Base-by-base conservation (phyloP, 2,113 vertebrate species). In the Cacatua alba region DNA sequence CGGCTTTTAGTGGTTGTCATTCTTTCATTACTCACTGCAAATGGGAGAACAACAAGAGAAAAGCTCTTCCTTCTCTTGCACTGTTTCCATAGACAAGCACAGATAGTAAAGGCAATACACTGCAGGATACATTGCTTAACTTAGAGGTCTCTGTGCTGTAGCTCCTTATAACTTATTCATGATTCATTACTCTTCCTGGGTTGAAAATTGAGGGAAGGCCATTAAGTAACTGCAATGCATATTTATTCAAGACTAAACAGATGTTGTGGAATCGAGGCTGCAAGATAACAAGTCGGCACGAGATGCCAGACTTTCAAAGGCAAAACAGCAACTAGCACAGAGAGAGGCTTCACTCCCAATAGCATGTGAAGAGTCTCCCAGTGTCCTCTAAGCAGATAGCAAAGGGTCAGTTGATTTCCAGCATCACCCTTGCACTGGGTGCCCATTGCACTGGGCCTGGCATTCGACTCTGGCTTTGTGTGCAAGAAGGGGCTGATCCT, bases 221-320 rank as follows among this genome's bases (percentile, higher is more conserved):
- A 70, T 57, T 84, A 93, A 94, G 74, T 33, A 77, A 52, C 62
- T 83, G 91, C 70, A 64, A 95, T 92, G 95, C 84, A 72, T 64
- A 82, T 95, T 96, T 87, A 97, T 89, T 95, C 95, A 57, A 75
- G 86, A 71, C 90, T 91, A 81, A 97, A 86, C 67, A 86, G 96
- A 86, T 95, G 92, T 62, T 91, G 93, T 87, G 62, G 62, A 71
- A 86, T 76, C 1, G 2, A 92, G 83, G 81, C 68, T 31, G 52
- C 49, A 18, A 18, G 26, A 87, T 64, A 92, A 93, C 17, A 26
- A 85, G 35, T 10, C 75, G 51, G 84, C 9, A 6, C 55, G 91
- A 90, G 86, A 76, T 0, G 25, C 62, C 55, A 70, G 44, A 26
- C 49, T 65, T 63, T 57, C 67, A 53, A 48, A 63, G 78, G 74